Base-by-base conservation (phyloP, 2,888 invertebrate genomes). In the Drosophila prolongata region DNA sequence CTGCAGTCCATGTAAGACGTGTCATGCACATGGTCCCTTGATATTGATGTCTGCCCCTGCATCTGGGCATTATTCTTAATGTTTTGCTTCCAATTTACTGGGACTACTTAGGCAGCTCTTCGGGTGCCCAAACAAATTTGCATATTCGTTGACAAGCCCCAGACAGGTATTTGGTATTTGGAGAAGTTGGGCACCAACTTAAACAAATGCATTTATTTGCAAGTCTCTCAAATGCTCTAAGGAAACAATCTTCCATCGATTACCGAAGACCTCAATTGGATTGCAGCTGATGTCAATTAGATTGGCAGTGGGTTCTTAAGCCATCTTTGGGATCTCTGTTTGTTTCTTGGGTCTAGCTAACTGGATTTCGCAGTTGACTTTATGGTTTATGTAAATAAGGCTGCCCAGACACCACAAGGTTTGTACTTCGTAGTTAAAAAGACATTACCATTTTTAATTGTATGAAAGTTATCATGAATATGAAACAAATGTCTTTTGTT, bases 1-100 rank as follows among this genome's bases (percentile, higher is more conserved):
- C n/a, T 35, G 13, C 34, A n/a, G 5, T 27, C 46, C 27, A 50
- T 87, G 85, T 87, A 85, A 79, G 79, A 65, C 69, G 68, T 24
- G 47, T 14, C 34, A 47, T 47, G 43, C 89, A 82, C 60, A 86
- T 82, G 87, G 83, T 89, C 69, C 69, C 62, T 56, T 24, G 53
- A 27, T 60, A 54, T 56, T 24, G 53, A 27, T 60, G 59, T 30
- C 42, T 52, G 53, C 13, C 67, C 5, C n/a, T 53, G 38, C 85
- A 85, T 80, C 78, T 76, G 70, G 70, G 78, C 76, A 89, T 89
- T 89, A 86, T 89, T 85, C 88, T 89, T 89, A 85, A 85, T 85
- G 89, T 89, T 85, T 85, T 85, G 83, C 88, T 87, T 87, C 75
- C 88, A 85, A 85, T 89, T 85, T 85, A 65, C 88, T 68, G 82